Percentiles rank a stretch among this genome's conserved stretches.
Conservation (phyloP, 2,113 vertebrate species). For the Rhipidura dahli region DNA sequence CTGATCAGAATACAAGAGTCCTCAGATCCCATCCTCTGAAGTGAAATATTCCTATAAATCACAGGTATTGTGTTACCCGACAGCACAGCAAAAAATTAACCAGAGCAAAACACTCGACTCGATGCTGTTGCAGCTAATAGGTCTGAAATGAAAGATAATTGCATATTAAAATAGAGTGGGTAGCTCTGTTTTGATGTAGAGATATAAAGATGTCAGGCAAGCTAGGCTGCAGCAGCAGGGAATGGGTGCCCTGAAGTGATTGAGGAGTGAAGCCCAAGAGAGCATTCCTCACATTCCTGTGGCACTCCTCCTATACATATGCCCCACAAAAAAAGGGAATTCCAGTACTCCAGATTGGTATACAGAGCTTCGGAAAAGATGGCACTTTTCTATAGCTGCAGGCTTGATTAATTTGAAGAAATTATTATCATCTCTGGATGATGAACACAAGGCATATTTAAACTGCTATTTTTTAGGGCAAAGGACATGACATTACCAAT, state of each 20-base stretch:
- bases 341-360: not conserved
- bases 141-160: conserved; percentile 50
- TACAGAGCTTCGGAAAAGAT: not conserved
- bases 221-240: not conserved
- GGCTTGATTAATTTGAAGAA: conserved; percentile 21
- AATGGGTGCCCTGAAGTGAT: conserved; percentile 41
- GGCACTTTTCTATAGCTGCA: conserved; percentile 3
- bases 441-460: not conserved
- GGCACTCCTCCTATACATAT: not conserved
- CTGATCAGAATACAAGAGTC: not conserved
- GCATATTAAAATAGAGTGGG: conserved; percentile 49
- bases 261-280: not conserved
- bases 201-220: conserved; percentile 35
- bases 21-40: not conserved
- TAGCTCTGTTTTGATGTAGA: conserved; percentile 50
- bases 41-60: not conserved
- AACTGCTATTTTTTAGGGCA: not conserved
- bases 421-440: not conserved
- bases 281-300: conserved; percentile 46
- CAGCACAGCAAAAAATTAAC: not conserved
- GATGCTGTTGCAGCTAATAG: conserved; percentile 6
- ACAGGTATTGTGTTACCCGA: not conserved
- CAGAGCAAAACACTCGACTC: not conserved
- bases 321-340: conserved; percentile 9
- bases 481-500: not conserved